Evolutionary conservation across 1,140 invertebrate species (phyloP), one percentile per base, ranked within the genome.

Genomic region (Micrasema longulum): DNA sequence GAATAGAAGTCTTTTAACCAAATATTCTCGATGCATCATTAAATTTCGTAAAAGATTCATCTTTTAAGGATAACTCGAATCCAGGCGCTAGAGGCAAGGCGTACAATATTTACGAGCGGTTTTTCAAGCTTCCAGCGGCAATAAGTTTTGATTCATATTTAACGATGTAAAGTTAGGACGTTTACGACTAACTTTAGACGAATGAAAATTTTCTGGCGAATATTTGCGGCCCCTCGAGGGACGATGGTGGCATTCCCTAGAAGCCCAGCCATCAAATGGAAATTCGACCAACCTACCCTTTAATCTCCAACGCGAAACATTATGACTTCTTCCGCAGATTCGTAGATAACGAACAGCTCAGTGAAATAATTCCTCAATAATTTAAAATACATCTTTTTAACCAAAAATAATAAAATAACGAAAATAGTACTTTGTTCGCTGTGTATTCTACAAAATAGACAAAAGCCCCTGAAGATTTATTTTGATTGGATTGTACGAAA

Each of bases 131-230:
- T 47, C 38, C n/a, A 60, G 53, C 67, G 36, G 67, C 55, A 69
- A 69, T 69, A 69, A 69, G 67, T 69, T 69, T 45, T 69, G 67
- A 69, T 69, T 69, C 67, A 69, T 69, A 69, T 69, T 69, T 69
- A 69, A 69, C 67, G 67, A 60, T 69, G 67, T 69, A 69, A 69
- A 69, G 41, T 69, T 69, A 41, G 67, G 43, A 62, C 67, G 35
- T 60, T 69, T 69, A 69, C 67, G 67, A 62, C 67, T 43, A 69
- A 69, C 52, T 60, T 69, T 47, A 62, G 55, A 69, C 67, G 67
- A 48, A 69, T 69, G 55, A 62, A 69, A 69, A 47, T 69, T 68
- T 69, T 48, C 52, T 18, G 55, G 55, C 65, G 65, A 68, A 68
- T 68, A 68, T 68, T 53, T 68, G 26, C 55, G 22, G 65, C 38